Conservation (phyloP, 1,140 invertebrate genomes). For the Megalopta genalis region DNA sequence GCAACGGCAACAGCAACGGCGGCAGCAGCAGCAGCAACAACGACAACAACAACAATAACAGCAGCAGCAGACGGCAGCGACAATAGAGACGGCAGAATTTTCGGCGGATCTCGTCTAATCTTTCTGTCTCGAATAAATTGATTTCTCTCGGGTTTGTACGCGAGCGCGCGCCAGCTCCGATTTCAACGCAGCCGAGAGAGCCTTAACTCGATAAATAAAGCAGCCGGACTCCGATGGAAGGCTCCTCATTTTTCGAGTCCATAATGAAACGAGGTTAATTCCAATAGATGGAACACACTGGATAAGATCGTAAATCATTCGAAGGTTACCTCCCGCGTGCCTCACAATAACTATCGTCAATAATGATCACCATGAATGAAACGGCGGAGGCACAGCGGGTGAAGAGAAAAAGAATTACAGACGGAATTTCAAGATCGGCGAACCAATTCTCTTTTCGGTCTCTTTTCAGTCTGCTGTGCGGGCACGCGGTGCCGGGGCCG, state of each 20-base stretch:
- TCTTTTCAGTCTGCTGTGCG: no score
- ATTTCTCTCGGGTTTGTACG: not conserved
- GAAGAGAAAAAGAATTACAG: not conserved
- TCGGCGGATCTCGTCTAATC: not conserved
- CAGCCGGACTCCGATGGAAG: not conserved
- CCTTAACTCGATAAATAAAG: conserved; percentile 1
- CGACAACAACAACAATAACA: not conserved
- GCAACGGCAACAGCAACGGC: no score
- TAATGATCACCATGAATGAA: conserved; percentile 21
- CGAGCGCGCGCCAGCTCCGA: not conserved
- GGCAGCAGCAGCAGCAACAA: no score
- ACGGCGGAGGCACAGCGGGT: not conserved
- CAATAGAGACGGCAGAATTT: not conserved
- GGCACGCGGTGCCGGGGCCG: no score
- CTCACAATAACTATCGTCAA: conserved; percentile 27
- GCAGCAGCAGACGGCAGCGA: not conserved
- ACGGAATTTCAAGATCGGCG: conserved; percentile 11
- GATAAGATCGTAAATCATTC: conserved; percentile 35
- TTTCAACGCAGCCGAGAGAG: not conserved
- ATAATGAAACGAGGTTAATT: conserved; percentile 18
- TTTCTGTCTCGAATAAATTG: not conserved
- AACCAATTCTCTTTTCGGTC: not conserved
- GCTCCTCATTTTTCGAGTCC: conserved; percentile 6
- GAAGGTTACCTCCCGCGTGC: conserved; percentile 28
- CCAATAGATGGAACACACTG: conserved; percentile 1